These are phyloP conservation scores for Cherax destructor DNA, from an alignment of 1,140 invertebrate species.

Conservation along the genomic window DNA sequence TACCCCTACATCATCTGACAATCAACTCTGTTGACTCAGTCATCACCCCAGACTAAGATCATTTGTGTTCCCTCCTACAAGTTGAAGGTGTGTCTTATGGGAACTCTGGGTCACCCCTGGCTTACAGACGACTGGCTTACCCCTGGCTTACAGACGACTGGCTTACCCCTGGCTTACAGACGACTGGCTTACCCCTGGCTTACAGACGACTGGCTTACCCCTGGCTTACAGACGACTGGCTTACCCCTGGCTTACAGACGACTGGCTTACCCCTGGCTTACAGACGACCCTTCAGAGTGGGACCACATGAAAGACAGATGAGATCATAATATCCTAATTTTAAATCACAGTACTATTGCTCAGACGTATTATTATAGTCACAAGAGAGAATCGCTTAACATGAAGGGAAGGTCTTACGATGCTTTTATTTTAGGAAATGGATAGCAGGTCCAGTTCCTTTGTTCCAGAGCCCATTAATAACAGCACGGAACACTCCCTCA, in stretches of 20 bases:
- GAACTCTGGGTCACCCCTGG: not conserved
- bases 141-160: not conserved
- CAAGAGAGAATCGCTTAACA: too few species aligned
- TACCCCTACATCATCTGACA: not conserved
- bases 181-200: not conserved
- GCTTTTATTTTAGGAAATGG: too few species aligned
- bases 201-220: not conserved
- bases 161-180: too few species aligned
- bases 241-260: not conserved
- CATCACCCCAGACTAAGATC: not conserved
- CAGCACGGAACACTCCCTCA: too few species aligned
- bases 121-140: not conserved
- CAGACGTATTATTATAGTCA: too few species aligned
- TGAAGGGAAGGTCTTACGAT: too few species aligned
- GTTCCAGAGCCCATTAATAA: too few species aligned
- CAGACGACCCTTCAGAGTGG: not conserved
- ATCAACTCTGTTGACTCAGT: not conserved
- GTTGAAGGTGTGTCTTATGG: not conserved
- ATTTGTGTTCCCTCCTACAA: not conserved
- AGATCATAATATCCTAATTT: too few species aligned
- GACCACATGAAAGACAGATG: not conserved
- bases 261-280: not conserved
- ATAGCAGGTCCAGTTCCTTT: too few species aligned
- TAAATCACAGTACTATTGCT: too few species aligned
- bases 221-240: not conserved